Evolutionary conservation across 2,797 vertebrate species (phyloP), one percentile per base, ranked within the genome.

Genomic region (Rhyacichthys aspro): DNA sequence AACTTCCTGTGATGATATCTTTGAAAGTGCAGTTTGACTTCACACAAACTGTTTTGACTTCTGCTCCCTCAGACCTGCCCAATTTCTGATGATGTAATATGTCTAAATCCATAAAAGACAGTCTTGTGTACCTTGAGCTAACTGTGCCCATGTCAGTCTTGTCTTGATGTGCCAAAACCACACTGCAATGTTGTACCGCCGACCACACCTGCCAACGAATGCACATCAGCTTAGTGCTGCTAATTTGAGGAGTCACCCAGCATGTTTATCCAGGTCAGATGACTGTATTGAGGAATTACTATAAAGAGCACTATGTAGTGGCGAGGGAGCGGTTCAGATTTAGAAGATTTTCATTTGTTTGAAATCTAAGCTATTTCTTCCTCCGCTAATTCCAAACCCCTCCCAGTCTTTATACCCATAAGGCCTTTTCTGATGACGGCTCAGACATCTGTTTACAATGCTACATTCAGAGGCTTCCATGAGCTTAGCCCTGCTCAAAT

Each of bases 171-270:
- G 33, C 16, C 48, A 50, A 50, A 50, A 17, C n/a, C 33, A 17
- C 16, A 18, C 16, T 18, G 7, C 15, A 36, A 37, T 49, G 5
- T n/a, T 9, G 16, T 34, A 11, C 47, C n/a, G 42, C 9, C 23
- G n/a, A 18, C 45, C 45, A 52, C 57, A 56, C 56, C 53, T 50
- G 11, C 14, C 14, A 39, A 16, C 15, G 1, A 5, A 38, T 9
- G 36, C 36, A 41, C 0, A 16, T 3, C 18, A 17, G 10, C 11
- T 2, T 48, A 15, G 71, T 58, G 37, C 47, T 56, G 33, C 14
- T 53, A 46, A 41, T 63, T 41, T 54, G 41, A 37, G 72, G 61
- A 77, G 43, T 69, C 39, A 55, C 46, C 37, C 46, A 42, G 55
- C 55, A 55, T 43, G 59, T 67, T 64, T 59, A 23, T 59, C 23